Conservation (phyloP, 2,797 vertebrate species). For the Botia almorhae region DNA sequence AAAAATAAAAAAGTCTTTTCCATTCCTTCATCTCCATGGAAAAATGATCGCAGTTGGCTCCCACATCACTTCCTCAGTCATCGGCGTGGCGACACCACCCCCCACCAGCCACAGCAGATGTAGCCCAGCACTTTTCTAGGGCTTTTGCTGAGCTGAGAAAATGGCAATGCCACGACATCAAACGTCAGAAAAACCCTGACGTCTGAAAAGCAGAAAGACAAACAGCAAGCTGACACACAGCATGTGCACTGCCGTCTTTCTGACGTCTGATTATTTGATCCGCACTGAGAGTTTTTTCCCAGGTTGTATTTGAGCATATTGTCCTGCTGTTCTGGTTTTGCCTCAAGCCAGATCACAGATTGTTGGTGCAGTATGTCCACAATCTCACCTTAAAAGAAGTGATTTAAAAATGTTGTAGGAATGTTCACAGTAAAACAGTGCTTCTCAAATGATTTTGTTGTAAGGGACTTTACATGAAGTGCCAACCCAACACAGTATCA, state of each 20-base stretch:
- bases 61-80: conserved; percentile 60
- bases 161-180: conserved; percentile 15
- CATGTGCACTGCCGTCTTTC: conserved; percentile 1
- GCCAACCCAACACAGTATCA: not conserved
- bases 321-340: conserved; percentile 28
- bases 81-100: conserved; percentile 55
- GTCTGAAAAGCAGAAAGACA: not conserved
- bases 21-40: conserved; percentile 42
- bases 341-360: conserved; percentile 31
- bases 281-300: not conserved
- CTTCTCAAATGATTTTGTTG: not conserved
- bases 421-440: not conserved
- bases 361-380: conserved; percentile 34
- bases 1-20: not conserved
- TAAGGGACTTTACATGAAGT: too few relatives aligned
- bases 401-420: not conserved
- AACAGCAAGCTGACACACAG: not conserved
- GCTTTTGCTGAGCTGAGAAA: conserved; percentile 58
- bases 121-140: conserved; percentile 67
- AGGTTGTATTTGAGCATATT: conserved; percentile 22
- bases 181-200: not conserved
- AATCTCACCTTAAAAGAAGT: conserved; percentile 12
- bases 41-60: conserved; percentile 57
- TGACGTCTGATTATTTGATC: conserved; percentile 9
- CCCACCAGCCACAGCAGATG: conserved; percentile 72